Evolutionary conservation across 2,113 vertebrate species (phyloP), one percentile per base, ranked within the genome.

Genomic region (Myiopsitta monachus): DNA sequence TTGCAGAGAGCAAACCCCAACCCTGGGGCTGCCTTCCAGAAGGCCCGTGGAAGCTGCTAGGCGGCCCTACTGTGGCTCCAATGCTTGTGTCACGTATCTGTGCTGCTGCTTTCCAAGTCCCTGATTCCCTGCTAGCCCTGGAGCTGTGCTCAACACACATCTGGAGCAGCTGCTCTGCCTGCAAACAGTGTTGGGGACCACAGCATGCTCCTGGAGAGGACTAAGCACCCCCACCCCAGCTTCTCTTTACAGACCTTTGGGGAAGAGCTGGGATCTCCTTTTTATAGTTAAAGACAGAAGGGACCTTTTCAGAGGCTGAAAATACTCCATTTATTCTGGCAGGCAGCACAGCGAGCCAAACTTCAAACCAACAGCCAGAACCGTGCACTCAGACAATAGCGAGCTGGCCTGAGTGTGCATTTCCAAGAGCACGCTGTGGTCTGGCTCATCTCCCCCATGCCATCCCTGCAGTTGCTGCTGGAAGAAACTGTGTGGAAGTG

Each of bases 151-250:
- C 39, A 54, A 26, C 61, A 72, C 69, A 79, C 57, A 72, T 67
- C 64, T 95, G 84, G 72, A 96, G 55, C 51, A 94, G 73, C 52
- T 92, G 76, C 36, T 96, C 74, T 83, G 83, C 38, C 83, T 83
- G 46, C 49, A 77, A 73, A 85, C 12, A 11, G 26, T 0, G 0
- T 2, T 5, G 3, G 73, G 57, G 57, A 87, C 26, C 0, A 0
- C 66, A 64, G 44, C 74, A 72, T 0, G 0, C 66, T 84, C 51
- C 73, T 55, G 33, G 54, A 85, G 63, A 78, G 8, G 8, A 39
- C 46, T 52, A 52, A 77, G 18, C 36, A 11, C 52, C 91, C 55
- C 75, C 55, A 86, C 38, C 38, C 28, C 47, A 59, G n/a, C 36
- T 75, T 73, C 64, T 43, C 75, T 70, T 90, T 69, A 89, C 44